Evolutionary conservation across 2,888 invertebrate genomes (phyloP), one percentile per base, ranked within the genome.

Genomic region (Cephus pulcher): DNA sequence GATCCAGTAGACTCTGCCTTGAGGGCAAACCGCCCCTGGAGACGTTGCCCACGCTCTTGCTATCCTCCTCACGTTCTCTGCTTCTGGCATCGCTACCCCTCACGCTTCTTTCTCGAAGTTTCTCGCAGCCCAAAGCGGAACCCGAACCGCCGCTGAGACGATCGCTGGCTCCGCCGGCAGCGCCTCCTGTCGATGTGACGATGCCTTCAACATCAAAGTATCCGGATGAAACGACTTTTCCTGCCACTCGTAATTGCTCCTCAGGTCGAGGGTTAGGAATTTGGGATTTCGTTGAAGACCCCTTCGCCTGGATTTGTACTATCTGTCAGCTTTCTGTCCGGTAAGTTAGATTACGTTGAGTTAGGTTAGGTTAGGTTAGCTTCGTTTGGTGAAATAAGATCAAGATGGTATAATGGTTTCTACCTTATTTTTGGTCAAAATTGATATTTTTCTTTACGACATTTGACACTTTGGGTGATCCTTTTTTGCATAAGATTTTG

Each of bases 1-100:
- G 88, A 80, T 91, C 91, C 80, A 91, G 84, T 75, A 91, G 88
- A 80, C 90, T 91, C 82, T 91, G 91, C 84, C 89, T 89, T 74
- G 90, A 90, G 75, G 90, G 88, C 76, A 89, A 75, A 69, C 85
- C 86, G 75, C 88, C 86, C 75, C 89, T 87, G 80, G 90, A 89
- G 70, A 90, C 83, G 84, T 89, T 91, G 80, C 90, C 91, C 80
- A 89, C 88, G 83, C 90, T 91, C 81, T 91, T 91, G 68, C 89
- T 85, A 82, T 91, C 90, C 78, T 90, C 90, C 76, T 90, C 90
- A 76, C 85, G 80, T 75, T 84, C 84, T 69, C 84, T 82, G 56
- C 84, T 84, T 75, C 82, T 85, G 76, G 87, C 85, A 77, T 88
- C 82, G 75, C 82, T 84, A 75, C 87, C 85, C 78, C 88, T 82